A percentile compares a stretch with the other conserved stretches of the same genome.
Evolutionary conservation across 2,113 vertebrate species (phyloP).

Genomic region (Cairina moschata): DNA sequence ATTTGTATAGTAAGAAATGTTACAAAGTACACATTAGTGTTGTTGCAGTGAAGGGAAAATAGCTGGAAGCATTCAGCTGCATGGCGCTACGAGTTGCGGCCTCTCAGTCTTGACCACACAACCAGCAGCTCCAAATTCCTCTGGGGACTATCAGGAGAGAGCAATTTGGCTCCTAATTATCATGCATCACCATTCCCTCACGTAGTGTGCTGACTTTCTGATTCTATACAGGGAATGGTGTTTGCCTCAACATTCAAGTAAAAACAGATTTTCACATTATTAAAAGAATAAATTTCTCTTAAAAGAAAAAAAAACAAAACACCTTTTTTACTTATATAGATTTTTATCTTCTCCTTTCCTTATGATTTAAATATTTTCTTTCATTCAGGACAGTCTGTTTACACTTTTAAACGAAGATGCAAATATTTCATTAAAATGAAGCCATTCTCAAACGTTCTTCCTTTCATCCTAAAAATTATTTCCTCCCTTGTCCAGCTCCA

Average conservation of each 20-base stretch:
- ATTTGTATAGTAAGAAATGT: not conserved
- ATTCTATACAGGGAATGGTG: not conserved
- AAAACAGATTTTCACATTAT: not conserved
- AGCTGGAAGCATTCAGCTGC: not conserved
- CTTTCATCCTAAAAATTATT: conserved; percentile 45
- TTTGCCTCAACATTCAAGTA: not conserved
- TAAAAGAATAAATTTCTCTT: not conserved
- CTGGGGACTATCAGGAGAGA: not conserved
- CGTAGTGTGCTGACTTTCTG: not conserved
- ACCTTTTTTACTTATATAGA: not conserved
- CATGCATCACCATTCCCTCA: not conserved
- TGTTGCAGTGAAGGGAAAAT: not conserved
- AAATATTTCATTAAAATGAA: not conserved
- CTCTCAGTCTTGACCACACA: not conserved
- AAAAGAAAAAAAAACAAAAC: not conserved
- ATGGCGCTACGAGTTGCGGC: not conserved
- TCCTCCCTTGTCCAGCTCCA: not conserved
- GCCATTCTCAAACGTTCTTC: not conserved
- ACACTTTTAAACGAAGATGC: not conserved
- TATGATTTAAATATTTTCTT: not conserved
- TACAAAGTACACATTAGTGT: not conserved
- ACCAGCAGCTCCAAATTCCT: not conserved
- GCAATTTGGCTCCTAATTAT: not conserved
- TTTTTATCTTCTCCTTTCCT: not conserved
- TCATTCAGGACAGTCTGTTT: not conserved